A percentile compares a stretch with the other conserved stretches of the same genome.
These are phyloP conservation scores for Saccostrea echinata DNA, from an alignment of 1,140 invertebrate species.

Conservation along the genomic window DNA sequence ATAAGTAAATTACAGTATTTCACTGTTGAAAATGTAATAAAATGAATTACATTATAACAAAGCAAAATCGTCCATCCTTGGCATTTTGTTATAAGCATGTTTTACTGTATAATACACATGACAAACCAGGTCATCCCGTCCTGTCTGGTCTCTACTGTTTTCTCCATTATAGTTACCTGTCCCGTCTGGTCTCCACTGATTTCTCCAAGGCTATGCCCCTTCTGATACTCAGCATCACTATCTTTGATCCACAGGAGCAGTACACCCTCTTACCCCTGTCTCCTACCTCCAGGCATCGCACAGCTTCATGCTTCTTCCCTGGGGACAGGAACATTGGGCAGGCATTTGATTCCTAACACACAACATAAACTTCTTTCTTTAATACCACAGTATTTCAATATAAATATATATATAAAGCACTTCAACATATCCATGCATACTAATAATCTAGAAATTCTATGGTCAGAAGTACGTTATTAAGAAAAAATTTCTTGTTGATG, in stretches of 20 bases:
- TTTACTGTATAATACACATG: no score
- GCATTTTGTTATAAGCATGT: no score
- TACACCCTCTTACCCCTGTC: constrained; percentile 52
- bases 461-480: no score
- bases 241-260: constrained; percentile 67
- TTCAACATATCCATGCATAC: no score
- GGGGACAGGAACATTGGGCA: constrained; percentile 63
- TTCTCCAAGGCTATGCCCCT: constrained; percentile 63
- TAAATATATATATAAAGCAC: no score
- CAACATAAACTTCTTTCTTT: not conserved
- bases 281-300: constrained; percentile 64
- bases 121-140: no score
- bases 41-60: no score
- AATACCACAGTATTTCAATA: not conserved
- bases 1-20: no score
- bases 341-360: constrained; percentile 62
- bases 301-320: constrained; percentile 64
- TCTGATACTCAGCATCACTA: constrained; percentile 61
- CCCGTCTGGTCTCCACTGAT: constrained; percentile 59
- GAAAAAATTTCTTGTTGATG: no score
- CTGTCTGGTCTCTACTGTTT: constrained; percentile 60
- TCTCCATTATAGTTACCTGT: constrained; percentile 66
- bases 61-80: no score
- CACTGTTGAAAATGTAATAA: no score
- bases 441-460: no score